Evolutionary conservation across 2,797 vertebrate species (phyloP).

Genomic region (Dryobates pubescens): DNA sequence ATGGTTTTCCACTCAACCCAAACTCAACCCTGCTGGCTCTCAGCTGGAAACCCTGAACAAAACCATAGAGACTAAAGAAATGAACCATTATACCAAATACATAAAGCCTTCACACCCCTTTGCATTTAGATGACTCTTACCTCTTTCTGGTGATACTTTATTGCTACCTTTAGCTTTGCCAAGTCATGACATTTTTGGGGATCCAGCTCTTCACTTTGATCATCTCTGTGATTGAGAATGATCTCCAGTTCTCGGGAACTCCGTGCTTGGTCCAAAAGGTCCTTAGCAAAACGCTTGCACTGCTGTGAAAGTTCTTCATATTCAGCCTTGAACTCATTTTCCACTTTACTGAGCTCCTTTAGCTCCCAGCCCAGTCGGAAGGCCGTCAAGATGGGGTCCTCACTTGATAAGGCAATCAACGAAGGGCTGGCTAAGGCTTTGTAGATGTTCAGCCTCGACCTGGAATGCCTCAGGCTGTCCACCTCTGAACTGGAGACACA

Average conservation of each 20-base stretch:
- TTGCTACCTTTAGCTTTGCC: slow-evolving; percentile 96
- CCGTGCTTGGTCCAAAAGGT: slow-evolving; percentile 94
- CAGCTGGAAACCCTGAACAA: background rate
- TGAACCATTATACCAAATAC: background rate
- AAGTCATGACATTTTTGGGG: slow-evolving; percentile 93
- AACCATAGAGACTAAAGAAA: background rate
- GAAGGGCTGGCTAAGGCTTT: slow-evolving; percentile 95
- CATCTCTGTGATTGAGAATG: slow-evolving; percentile 95
- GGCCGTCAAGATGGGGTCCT: slow-evolving; percentile 95
- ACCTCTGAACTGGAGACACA: slow-evolving; percentile 96
- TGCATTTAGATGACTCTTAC: slow-evolving; percentile 64
- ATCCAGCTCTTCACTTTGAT: slow-evolving; percentile 94
- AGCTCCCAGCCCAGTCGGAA: slow-evolving; percentile 97
- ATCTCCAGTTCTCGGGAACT: slow-evolving; percentile 95
- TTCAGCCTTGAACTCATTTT: slow-evolving; percentile 97
- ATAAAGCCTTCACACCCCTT: background rate
- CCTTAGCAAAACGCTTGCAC: slow-evolving; percentile 96
- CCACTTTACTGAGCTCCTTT: slow-evolving; percentile 97
- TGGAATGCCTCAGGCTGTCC: slow-evolving; percentile 93
- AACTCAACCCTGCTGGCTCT: background rate
- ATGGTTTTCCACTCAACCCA: background rate
- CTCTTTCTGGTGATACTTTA: slow-evolving; percentile 98
- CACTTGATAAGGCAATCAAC: slow-evolving; percentile 93
- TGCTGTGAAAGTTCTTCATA: slow-evolving; percentile 98
- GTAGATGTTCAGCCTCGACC: slow-evolving; percentile 95